Percentiles rank a stretch among this genome's conserved stretches.
Conservation (phyloP, 2,888 invertebrate species). For the Thalpophila matura region DNA sequence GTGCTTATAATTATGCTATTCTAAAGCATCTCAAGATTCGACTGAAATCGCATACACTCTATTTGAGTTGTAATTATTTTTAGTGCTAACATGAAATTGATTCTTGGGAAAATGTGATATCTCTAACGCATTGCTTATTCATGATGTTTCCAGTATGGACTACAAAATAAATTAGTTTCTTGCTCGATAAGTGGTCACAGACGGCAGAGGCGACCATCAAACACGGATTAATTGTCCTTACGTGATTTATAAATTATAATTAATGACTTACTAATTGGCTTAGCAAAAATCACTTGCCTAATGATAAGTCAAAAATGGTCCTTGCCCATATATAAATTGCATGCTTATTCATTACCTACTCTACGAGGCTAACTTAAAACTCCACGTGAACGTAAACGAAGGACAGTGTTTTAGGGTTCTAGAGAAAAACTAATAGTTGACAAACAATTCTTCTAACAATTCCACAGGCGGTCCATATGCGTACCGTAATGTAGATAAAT, state of each 20-base stretch:
- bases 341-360: conserved; percentile 16
- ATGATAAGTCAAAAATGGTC: conserved; percentile 21
- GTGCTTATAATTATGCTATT: too few species aligned
- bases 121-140: conserved; percentile 51
- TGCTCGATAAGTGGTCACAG: conserved; percentile 17
- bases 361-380: conserved; percentile 10
- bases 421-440: not conserved
- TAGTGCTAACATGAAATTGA: conserved; percentile 20
- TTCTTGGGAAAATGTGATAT: conserved; percentile 40
- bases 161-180: conserved; percentile 42
- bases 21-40: too few species aligned
- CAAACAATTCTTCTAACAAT: too few species aligned
- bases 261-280: conserved; percentile 13
- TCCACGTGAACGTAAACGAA: conserved; percentile 2
- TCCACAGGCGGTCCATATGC: not conserved
- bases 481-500: not conserved
- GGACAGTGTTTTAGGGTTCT: not conserved
- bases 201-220: conserved; percentile 14
- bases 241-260: conserved; percentile 15
- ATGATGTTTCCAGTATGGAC: conserved; percentile 46
- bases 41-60: not conserved
- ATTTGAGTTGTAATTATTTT: conserved; percentile 10
- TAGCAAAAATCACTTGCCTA: conserved; percentile 15
- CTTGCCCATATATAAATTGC: conserved; percentile 24
- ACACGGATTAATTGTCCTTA: conserved; percentile 14